These are phyloP conservation scores for Oxyruncus cristatus DNA, from an alignment of 2,113 vertebrate species.

Conservation along the genomic window DNA sequence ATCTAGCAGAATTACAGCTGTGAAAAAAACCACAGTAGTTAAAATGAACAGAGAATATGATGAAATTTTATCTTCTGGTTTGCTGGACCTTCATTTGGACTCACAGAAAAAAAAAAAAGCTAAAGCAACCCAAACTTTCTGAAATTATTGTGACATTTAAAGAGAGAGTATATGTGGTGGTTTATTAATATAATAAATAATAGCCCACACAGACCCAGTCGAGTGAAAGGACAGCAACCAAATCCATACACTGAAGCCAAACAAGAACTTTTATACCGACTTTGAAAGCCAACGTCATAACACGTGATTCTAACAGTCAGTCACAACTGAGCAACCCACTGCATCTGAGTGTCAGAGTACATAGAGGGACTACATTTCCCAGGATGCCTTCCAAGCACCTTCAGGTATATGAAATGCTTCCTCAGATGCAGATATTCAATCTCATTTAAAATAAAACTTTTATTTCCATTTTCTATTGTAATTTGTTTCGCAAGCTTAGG, in stretches of 20 bases:
- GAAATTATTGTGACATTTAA: not conserved
- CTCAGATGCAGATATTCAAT: not conserved
- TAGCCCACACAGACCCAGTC: too few relatives aligned
- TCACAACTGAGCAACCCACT: too few relatives aligned
- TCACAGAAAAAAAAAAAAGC: not conserved
- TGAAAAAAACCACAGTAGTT: not conserved
- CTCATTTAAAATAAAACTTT: not conserved
- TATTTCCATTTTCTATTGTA: not conserved
- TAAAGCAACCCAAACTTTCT: not conserved
- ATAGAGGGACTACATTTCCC: too few relatives aligned
- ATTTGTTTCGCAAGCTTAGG: not conserved
- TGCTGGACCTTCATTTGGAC: not conserved
- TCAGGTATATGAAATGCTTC: not conserved
- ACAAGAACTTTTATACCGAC: too few relatives aligned
- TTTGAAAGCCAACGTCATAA: too few relatives aligned
- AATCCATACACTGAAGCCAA: too few relatives aligned
- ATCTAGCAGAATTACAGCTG: not conserved
- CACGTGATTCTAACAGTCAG: too few relatives aligned
- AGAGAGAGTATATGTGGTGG: not conserved
- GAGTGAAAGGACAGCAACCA: too few relatives aligned
- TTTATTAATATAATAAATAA: too few relatives aligned
- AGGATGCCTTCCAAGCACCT: too few relatives aligned
- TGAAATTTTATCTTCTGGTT: not conserved
- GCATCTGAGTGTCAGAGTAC: too few relatives aligned
- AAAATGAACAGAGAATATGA: not conserved